phyloP scores from a whole-genome alignment of 1,140 invertebrate genomes.

The Pseudomyrmex dendroicus region DNA sequence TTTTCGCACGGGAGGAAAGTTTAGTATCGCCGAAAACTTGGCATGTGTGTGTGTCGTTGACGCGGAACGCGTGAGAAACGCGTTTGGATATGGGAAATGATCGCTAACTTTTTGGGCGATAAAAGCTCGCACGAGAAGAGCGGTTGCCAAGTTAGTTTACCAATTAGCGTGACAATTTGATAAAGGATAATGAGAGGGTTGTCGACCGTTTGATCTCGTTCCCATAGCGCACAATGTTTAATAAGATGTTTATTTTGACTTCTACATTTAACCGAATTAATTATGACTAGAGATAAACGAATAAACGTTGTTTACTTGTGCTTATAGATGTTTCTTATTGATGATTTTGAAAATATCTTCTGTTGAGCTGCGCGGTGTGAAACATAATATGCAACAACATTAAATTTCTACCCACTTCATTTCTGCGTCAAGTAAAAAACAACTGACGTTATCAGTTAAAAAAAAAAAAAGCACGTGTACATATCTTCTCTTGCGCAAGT shows the following conservation, averaged over 20 bases:
- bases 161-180: background rate
- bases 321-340: background rate
- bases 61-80: slow-evolving; percentile 34
- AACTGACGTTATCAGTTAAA: background rate
- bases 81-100: slow-evolving; percentile 40
- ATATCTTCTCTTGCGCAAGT: background rate
- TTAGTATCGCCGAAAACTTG: slow-evolving; percentile 56
- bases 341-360: background rate
- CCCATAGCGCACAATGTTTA: too few species aligned
- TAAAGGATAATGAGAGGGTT: too few species aligned
- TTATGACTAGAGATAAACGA: too few species aligned
- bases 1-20: slow-evolving; percentile 48
- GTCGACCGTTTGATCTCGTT: too few species aligned
- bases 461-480: background rate
- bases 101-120: slow-evolving; percentile 44
- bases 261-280: too few species aligned
- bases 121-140: slow-evolving; percentile 13
- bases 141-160: background rate
- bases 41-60: slow-evolving; percentile 48
- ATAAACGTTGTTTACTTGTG: too few species aligned
- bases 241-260: too few species aligned
- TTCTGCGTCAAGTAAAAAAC: background rate
- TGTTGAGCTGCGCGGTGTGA: too few species aligned
- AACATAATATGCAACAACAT: background rate
- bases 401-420: background rate